Base-by-base conservation (phyloP, 2,113 vertebrate species). In the Ahaetulla prasina region DNA sequence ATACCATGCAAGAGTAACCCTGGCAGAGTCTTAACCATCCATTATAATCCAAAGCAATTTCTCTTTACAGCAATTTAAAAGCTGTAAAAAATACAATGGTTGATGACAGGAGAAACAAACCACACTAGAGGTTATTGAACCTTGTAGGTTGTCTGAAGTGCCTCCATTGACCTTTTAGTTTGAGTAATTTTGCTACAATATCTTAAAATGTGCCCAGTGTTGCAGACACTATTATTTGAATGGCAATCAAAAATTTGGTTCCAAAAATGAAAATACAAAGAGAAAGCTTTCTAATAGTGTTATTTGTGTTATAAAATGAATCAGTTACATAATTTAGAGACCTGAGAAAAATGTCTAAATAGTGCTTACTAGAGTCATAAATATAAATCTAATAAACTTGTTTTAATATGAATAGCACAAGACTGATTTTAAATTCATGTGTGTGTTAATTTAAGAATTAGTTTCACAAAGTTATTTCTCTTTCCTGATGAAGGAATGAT, bases 21-120 rank as follows among this genome's bases (percentile, higher is more conserved):
- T 95, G 94, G 95, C 95, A 95, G 96, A 90, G 93, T 93, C 54
- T 94, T 92, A 89, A 94, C 94, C 91, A 95, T 96, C 94, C 94
- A 93, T 96, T 96, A 96, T 90, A 93, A 94, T 94, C 93, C 93
- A 94, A 94, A 95, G 94, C 95, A 94, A 93, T 95, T 95, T 94
- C 74, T 95, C 92, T 95, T 93, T 89, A 55, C 92, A 85, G 95
- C 95, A 95, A 96, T 97, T 96, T 96, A 96, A 96, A 96, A 96
- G 94, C 95, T 96, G 93, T 96, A 94, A 95, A 96, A 95, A 95
- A 94, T 87, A 94, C 93, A 95, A 97, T 94, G 84, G 94, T 94
- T 93, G 93, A 96, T 94, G 95, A 96, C 95, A 96, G 93, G 93
- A 95, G 95, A 96, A 96, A 96, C 96, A 96, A 96, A 96, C 95